Conservation (phyloP, 2,113 vertebrate species). For the Colius striatus region DNA sequence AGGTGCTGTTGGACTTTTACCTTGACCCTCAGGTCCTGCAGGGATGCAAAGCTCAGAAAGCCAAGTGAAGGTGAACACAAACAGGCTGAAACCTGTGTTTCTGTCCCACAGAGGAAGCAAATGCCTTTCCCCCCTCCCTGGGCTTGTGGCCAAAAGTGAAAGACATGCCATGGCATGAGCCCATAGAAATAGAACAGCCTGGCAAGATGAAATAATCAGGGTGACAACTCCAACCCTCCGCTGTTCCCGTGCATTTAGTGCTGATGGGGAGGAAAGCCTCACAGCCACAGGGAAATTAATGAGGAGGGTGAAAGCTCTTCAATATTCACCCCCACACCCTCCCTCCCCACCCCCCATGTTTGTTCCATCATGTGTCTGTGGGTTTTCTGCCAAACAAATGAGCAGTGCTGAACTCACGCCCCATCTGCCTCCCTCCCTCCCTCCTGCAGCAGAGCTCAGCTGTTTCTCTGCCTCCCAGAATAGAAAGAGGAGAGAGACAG, state of each 20-base stretch:
- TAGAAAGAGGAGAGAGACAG: conserved; percentile 39
- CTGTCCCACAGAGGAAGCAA: background rate
- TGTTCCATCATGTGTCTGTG: background rate
- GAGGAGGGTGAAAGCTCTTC: background rate
- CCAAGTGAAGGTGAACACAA: too few species aligned
- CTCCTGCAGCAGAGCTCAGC: conserved; percentile 41
- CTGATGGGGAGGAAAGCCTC: background rate
- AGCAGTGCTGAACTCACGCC: background rate
- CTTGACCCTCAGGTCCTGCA: background rate
- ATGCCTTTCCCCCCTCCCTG: background rate
- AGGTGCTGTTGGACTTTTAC: background rate
- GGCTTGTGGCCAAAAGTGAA: background rate
- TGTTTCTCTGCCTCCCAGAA: conserved; percentile 49
- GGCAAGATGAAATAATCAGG: background rate
- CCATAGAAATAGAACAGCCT: background rate
- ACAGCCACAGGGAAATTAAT: background rate
- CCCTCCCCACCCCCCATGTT: background rate
- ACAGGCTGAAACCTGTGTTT: background rate
- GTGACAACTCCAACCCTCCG: background rate
- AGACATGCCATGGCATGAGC: background rate
- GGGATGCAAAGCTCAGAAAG: background rate
- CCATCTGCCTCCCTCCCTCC: conserved; percentile 48
- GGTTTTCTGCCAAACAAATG: conserved; percentile 17
- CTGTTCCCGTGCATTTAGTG: background rate
- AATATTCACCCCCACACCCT: background rate